phyloP scores from a whole-genome alignment of 2,797 vertebrate genomes.

The Sebastes taczanowskii region DNA sequence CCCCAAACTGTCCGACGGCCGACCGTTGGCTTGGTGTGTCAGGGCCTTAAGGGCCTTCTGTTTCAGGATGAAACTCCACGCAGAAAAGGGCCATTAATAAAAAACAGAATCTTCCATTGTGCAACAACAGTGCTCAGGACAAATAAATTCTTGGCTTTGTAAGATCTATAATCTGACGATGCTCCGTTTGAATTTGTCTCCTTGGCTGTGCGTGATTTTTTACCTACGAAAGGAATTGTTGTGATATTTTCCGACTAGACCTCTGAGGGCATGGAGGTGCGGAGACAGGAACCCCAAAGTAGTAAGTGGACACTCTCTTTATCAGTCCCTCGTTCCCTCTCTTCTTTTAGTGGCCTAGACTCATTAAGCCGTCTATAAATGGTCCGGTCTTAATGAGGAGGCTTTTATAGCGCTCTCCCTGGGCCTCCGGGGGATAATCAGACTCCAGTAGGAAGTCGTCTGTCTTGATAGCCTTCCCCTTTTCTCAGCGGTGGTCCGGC shows the following conservation, averaged over 20 bases:
- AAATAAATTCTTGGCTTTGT: not conserved
- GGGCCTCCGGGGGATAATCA: conserved; percentile 82
- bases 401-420: conserved; percentile 77
- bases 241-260: conserved; percentile 4
- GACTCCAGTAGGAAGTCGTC: conserved; percentile 93
- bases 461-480: conserved; percentile 91
- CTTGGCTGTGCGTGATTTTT: not conserved
- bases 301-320: conserved; percentile 71
- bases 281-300: conserved; percentile 62
- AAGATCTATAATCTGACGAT: not conserved
- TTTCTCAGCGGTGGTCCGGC: conserved; percentile 91
- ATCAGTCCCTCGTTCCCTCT: conserved; percentile 67
- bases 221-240: not conserved
- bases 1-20: too few species aligned
- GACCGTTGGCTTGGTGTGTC: too few species aligned
- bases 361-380: conserved; percentile 83
- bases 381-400: conserved; percentile 80
- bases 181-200: not conserved
- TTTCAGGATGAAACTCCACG: not conserved
- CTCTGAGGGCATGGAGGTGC: conserved; percentile 62
- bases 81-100: not conserved
- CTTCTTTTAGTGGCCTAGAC: conserved; percentile 80
- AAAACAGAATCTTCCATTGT: not conserved
- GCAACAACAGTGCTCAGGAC: not conserved
- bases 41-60: not conserved